These are phyloP conservation scores for Crypturellus undulatus DNA, from an alignment of 2,113 vertebrate species.

Conservation along the genomic window DNA sequence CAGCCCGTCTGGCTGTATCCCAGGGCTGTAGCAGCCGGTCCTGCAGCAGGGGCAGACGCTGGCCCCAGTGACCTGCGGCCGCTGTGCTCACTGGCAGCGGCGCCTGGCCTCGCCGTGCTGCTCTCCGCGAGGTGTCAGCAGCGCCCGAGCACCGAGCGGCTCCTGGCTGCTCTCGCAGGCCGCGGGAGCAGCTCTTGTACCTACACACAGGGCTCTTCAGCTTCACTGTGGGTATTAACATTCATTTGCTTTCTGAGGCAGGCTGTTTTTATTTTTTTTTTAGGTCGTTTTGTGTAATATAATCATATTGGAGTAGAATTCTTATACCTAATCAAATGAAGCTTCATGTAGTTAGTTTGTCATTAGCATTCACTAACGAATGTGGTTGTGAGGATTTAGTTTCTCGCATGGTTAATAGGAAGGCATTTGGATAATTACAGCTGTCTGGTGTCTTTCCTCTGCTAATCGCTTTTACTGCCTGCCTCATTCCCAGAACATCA, in stretches of 20 bases:
- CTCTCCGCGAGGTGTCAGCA: background rate
- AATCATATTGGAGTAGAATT: conserved; percentile 78
- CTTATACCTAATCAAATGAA: conserved; percentile 78
- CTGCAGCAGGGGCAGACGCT: background rate
- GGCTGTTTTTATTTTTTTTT: background rate
- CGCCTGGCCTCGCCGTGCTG: background rate
- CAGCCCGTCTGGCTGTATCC: background rate
- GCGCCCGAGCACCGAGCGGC: background rate
- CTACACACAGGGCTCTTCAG: background rate
- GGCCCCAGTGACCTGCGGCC: background rate
- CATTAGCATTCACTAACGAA: conserved; percentile 79
- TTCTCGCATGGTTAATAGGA: conserved; percentile 79
- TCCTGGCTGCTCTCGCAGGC: background rate
- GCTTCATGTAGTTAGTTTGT: conserved; percentile 79
- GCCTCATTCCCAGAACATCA: conserved; percentile 72
- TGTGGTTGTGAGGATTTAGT: conserved; percentile 79
- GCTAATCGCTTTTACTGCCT: conserved; percentile 75
- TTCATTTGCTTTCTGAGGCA: conserved; percentile 31
- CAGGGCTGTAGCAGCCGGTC: background rate
- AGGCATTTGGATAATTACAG: conserved; percentile 82
- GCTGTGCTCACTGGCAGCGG: background rate
- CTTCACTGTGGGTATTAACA: background rate
- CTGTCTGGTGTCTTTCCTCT: conserved; percentile 79
- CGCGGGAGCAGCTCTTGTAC: background rate
- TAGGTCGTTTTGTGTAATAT: conserved; percentile 67